These are phyloP conservation scores for Anomalospiza imberbis DNA, from an alignment of 2,797 vertebrate genomes.

Conservation along the genomic window DNA sequence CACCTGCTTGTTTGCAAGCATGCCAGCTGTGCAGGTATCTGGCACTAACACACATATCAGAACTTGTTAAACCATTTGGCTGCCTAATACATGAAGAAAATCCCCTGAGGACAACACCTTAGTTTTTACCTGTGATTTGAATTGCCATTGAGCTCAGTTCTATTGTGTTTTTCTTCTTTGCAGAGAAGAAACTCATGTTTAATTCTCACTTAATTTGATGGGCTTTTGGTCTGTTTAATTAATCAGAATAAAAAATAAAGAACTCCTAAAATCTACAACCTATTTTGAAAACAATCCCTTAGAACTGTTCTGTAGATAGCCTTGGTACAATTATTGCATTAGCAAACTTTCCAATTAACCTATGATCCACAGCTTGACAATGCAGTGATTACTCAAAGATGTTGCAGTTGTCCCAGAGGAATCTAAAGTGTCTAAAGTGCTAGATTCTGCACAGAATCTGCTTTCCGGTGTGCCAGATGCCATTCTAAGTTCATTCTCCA, in stretches of 20 bases:
- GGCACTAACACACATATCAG: slow-evolving; percentile 15
- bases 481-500: neutral
- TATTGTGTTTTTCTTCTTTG: neutral
- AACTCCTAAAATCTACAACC: neutral
- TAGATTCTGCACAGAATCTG: neutral
- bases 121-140: neutral
- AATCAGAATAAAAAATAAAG: neutral
- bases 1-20: neutral
- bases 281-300: neutral
- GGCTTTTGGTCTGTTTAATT: neutral
- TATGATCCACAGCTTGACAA: neutral
- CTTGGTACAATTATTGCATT: neutral
- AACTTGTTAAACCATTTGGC: slow-evolving; percentile 18
- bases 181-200: neutral
- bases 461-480: neutral
- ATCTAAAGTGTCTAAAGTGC: slow-evolving; percentile 30
- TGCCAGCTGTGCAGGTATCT: slow-evolving; percentile 23
- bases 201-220: neutral
- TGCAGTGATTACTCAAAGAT: slow-evolving; percentile 12
- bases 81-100: neutral
- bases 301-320: neutral
- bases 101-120: neutral
- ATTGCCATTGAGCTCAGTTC: neutral
- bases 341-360: slow-evolving; percentile 50
- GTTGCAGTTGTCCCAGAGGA: slow-evolving; percentile 22